phyloP scores from a whole-genome alignment of 1,140 invertebrate species.

The Dolichoris vasculosae region DNA sequence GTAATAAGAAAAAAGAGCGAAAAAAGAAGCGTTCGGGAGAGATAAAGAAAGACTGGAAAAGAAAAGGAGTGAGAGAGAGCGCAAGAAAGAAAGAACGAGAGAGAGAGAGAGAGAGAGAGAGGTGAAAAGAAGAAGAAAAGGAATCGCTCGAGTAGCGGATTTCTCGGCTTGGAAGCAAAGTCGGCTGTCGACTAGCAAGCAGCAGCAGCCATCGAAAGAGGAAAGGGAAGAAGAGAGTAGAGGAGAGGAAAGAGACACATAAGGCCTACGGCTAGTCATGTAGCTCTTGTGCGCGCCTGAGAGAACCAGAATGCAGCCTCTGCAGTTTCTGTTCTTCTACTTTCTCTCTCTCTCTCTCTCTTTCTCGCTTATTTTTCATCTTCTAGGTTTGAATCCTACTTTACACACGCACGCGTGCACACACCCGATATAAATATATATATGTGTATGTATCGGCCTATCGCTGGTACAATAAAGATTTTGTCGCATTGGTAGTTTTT shows the following conservation, averaged over 20 bases:
- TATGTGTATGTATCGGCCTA: not conserved
- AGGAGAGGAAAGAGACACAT: conserved; percentile 12
- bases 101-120: not conserved
- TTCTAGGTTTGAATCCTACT: conserved; percentile 9
- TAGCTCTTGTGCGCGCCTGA: conserved; percentile 7
- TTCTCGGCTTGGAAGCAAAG: conserved; percentile 43
- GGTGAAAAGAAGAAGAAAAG: conserved; percentile 19
- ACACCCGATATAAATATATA: too few species aligned
- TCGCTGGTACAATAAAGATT: not conserved
- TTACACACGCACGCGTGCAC: not conserved
- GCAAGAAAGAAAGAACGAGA: not conserved
- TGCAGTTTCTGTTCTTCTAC: not conserved
- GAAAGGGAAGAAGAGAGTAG: conserved; percentile 8
- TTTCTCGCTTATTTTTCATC: not conserved
- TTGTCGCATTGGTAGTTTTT: not conserved
- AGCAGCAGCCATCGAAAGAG: conserved; percentile 7
- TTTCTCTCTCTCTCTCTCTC: conserved; percentile 2
- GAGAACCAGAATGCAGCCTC: conserved; percentile 35
- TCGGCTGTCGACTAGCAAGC: conserved; percentile 33
- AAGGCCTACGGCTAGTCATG: conserved; percentile 43
- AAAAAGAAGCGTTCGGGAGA: not conserved
- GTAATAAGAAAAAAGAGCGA: conserved; percentile 35
- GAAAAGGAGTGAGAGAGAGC: not conserved
- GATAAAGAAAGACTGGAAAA: conserved; percentile 6
- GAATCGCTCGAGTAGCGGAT: conserved; percentile 46